These are phyloP conservation scores for Diglossa brunneiventris DNA, from an alignment of 2,113 vertebrate genomes.

Conservation along the genomic window DNA sequence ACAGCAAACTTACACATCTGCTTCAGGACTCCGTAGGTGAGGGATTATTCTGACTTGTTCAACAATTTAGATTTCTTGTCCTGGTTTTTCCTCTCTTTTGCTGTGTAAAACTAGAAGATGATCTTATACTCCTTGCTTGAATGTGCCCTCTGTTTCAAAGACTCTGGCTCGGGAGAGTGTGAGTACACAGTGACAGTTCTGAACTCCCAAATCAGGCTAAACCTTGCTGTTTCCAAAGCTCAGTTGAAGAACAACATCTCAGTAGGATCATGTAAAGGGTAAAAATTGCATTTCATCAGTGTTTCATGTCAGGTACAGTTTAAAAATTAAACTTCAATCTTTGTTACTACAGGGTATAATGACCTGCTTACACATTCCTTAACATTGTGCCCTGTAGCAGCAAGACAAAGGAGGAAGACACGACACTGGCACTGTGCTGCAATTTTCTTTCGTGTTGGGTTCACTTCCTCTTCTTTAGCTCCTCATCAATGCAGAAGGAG, in stretches of 20 bases:
- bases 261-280: not conserved
- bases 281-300: not conserved
- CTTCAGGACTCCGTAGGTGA: slow-evolving; percentile 83
- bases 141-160: not conserved
- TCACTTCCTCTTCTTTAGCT: not conserved
- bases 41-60: not conserved
- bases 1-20: slow-evolving; percentile 86
- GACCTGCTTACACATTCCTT: not conserved
- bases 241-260: not conserved
- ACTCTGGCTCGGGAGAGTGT: not conserved
- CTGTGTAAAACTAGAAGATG: not conserved
- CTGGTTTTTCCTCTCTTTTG: not conserved
- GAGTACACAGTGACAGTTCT: not conserved
- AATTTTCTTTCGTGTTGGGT: not conserved
- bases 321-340: not conserved
- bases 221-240: not conserved
- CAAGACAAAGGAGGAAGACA: not conserved
- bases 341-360: not conserved
- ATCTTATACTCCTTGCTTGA: not conserved
- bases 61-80: not conserved
- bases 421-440: not conserved
- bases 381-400: not conserved
- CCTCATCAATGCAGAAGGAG: not conserved
- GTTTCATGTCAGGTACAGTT: not conserved
- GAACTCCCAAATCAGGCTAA: not conserved